These are phyloP conservation scores for Pongo abelii DNA, from an alignment of 2,113 vertebrate species.

Conservation along the genomic window DNA sequence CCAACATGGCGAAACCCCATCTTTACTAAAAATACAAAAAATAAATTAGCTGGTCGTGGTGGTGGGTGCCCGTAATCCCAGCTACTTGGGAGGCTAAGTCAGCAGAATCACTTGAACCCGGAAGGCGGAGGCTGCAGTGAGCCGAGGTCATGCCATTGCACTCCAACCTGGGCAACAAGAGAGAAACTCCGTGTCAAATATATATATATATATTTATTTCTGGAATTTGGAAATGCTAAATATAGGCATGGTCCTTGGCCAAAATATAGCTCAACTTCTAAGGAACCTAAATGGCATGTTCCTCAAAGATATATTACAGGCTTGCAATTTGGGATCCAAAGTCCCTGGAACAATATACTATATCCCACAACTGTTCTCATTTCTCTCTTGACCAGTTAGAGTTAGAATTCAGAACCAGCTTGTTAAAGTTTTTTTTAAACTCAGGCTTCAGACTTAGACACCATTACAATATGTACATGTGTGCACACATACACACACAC, in stretches of 20 bases:
- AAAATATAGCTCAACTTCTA: constrained; percentile 15
- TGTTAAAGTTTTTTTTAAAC: background rate
- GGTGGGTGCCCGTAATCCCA: no score
- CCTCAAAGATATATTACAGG: background rate
- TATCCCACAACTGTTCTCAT: background rate
- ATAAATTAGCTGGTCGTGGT: no score
- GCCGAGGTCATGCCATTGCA: no score
- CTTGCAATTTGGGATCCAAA: background rate
- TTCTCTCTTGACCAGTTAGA: background rate
- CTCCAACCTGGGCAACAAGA: no score
- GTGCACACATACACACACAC: background rate
- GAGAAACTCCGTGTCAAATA: no score
- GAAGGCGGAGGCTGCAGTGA: no score
- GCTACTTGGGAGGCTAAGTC: no score
- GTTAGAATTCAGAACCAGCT: background rate
- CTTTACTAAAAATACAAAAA: no score
- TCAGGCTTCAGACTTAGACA: background rate
- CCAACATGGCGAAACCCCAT: no score
- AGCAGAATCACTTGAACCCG: no score
- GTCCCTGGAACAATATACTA: background rate
- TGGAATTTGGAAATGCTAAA: background rate
- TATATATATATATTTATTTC: no score
- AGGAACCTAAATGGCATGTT: background rate
- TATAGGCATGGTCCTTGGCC: background rate
- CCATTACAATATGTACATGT: background rate